Evolutionary conservation across 1,140 invertebrate species (phyloP).

Genomic region (Drosophila dunni): DNA sequence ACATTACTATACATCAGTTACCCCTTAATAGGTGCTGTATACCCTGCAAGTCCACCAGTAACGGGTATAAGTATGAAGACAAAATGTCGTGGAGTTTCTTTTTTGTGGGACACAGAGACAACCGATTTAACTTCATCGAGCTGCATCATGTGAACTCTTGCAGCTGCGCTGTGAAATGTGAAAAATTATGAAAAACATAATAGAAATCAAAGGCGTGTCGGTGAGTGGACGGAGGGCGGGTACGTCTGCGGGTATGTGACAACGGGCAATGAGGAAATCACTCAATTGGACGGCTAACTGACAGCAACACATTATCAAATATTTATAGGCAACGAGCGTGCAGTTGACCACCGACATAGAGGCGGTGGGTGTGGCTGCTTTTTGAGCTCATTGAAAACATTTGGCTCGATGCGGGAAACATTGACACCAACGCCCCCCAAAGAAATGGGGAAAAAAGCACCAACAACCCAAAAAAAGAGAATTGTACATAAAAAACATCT

Average conservation of each 20-base stretch:
- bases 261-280: constrained; percentile 61
- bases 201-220: constrained; percentile 28
- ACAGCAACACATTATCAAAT: constrained; percentile 81
- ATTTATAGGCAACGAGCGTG: constrained; percentile 57
- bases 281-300: constrained; percentile 79
- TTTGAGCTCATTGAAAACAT: constrained; percentile 68
- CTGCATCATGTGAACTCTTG: constrained; percentile 49
- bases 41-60: too few species aligned
- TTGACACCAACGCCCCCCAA: constrained; percentile 73
- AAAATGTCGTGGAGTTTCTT: not conserved
- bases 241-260: not conserved
- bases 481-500: constrained; percentile 61
- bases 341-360: constrained; percentile 28
- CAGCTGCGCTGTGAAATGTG: constrained; percentile 61
- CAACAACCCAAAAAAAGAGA: constrained; percentile 2
- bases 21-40: too few species aligned
- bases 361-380: constrained; percentile 30
- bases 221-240: not conserved
- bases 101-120: not conserved
- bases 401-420: constrained; percentile 57
- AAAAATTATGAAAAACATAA: constrained; percentile 62
- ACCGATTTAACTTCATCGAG: constrained; percentile 4
- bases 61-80: too few species aligned
- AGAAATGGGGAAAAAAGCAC: constrained; percentile 1
- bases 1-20: too few species aligned